Evolutionary conservation across 2,113 vertebrate species (phyloP).

Genomic region (Cryptomyrus ogoouensis): DNA sequence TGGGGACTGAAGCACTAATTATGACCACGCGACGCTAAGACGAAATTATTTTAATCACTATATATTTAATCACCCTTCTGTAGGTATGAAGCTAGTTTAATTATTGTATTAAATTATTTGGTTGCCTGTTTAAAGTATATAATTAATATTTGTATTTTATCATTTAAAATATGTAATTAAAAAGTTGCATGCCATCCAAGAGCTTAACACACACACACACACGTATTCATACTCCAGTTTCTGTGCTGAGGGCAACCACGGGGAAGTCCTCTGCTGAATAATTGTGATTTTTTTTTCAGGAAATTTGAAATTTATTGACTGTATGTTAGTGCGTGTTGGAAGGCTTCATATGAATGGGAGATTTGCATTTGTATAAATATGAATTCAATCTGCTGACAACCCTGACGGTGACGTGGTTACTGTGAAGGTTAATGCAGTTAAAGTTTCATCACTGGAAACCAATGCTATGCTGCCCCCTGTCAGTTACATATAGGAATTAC

Average conservation of each 20-base stretch:
- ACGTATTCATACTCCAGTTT: neutral
- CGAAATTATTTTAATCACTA: neutral
- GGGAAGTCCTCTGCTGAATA: neutral
- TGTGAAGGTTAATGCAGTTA: conserved; percentile 4
- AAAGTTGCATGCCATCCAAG: neutral
- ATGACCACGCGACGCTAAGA: neutral
- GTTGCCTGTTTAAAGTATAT: neutral
- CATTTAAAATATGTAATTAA: neutral
- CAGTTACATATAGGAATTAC: neutral
- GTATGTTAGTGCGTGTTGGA: neutral
- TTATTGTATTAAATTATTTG: neutral
- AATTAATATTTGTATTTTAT: neutral
- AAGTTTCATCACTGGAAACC: neutral
- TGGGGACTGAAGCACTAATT: neutral
- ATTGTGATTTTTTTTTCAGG: neutral
- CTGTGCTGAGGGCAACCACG: neutral
- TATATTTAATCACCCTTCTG: neutral
- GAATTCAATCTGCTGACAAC: neutral
- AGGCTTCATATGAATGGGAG: neutral
- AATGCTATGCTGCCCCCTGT: neutral
- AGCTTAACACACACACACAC: neutral
- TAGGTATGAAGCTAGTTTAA: neutral
- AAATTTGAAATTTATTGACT: conserved; percentile 8
- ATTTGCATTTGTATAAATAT: neutral
- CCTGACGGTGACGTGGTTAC: neutral